phyloP scores from a whole-genome alignment of 2,113 vertebrate species.

The Porphyrio hochstetteri region DNA sequence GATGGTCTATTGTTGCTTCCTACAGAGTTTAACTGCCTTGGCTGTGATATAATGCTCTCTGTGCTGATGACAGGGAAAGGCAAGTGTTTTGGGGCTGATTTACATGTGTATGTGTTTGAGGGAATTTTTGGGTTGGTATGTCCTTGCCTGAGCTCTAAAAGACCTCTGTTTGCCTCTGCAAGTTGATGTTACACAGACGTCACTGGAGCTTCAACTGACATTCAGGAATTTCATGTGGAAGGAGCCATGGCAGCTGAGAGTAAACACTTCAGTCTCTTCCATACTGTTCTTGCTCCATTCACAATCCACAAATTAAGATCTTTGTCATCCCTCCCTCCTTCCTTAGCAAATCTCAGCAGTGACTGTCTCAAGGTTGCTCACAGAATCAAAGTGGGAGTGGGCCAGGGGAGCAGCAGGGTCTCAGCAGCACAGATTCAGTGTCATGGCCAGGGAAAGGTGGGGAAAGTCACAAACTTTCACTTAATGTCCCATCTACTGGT shows the following conservation, averaged over 20 bases:
- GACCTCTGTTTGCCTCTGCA: neutral
- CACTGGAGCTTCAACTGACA: neutral
- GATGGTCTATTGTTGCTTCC: neutral
- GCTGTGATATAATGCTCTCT: neutral
- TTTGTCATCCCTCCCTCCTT: neutral
- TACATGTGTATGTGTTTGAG: neutral
- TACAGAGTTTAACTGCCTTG: neutral
- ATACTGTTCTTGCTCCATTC: neutral
- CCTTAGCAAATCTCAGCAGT: neutral
- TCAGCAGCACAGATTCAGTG: neutral
- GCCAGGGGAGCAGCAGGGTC: neutral
- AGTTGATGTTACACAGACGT: neutral
- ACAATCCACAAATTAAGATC: neutral
- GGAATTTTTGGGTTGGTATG: neutral
- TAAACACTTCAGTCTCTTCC: neutral
- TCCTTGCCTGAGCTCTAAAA: neutral
- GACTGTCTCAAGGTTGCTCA: accelerated
- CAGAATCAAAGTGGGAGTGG: neutral
- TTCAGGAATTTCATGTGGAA: neutral
- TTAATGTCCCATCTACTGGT: neutral
- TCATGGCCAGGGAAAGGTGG: neutral
- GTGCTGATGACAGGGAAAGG: neutral
- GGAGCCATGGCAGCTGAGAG: neutral
- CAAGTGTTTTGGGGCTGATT: neutral
- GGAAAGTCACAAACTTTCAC: neutral